Percentiles rank a stretch among this genome's conserved stretches.
Evolutionary conservation across 2,797 vertebrate genomes (phyloP).

Genomic region (Rhabdomys pumilio): DNA sequence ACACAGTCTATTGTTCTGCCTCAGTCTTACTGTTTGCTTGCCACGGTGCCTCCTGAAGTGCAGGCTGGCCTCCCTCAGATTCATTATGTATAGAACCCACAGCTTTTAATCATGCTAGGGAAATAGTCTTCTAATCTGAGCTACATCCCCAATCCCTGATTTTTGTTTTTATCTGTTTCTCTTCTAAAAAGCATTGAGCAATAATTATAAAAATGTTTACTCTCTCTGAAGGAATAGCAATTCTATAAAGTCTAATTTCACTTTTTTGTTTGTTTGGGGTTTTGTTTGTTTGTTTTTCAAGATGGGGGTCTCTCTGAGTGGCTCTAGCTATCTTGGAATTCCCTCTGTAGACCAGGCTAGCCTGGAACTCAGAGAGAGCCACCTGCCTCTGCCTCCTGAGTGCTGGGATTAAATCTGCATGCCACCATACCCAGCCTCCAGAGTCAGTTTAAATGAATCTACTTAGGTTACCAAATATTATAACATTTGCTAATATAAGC

Average conservation of each 20-base stretch:
- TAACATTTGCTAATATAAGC: conserved; percentile 53
- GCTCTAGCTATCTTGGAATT: neutral
- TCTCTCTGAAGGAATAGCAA: conserved; percentile 24
- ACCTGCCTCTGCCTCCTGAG: neutral
- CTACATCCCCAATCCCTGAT: neutral
- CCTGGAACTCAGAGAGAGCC: neutral
- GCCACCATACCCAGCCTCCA: neutral
- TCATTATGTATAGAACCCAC: neutral
- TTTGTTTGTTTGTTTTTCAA: neutral
- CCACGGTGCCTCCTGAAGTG: neutral
- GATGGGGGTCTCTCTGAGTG: neutral
- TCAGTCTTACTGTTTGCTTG: neutral
- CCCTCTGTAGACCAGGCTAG: neutral
- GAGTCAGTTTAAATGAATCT: conserved; percentile 58
- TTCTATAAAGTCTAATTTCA: conserved; percentile 49
- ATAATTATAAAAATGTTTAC: conserved; percentile 39
- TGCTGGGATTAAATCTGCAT: neutral
- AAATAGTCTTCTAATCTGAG: neutral
- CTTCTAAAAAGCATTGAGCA: conserved; percentile 56
- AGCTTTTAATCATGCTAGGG: neutral
- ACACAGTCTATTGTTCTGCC: conserved; percentile 2
- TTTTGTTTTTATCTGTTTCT: conserved; percentile 59
- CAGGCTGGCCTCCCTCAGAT: neutral
- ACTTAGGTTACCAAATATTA: conserved; percentile 48
- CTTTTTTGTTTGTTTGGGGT: neutral